Percentiles rank a stretch among this genome's conserved stretches.
phyloP scores from a whole-genome alignment of 2,113 vertebrate species.

The Murina feae region DNA sequence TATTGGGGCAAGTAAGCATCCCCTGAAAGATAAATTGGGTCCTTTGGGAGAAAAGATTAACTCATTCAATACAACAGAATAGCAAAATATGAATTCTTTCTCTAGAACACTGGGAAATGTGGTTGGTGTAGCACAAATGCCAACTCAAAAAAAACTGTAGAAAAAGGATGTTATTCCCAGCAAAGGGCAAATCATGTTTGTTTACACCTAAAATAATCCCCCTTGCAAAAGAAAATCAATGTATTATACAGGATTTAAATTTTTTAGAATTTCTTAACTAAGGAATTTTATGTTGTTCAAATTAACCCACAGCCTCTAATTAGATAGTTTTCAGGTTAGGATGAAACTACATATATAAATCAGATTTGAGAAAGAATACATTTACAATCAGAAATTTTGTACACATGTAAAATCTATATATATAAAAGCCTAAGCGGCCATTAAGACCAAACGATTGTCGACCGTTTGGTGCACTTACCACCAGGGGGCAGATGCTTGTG shows the following conservation, averaged over 20 bases:
- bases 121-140: neutral
- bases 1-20: neutral
- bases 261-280: conserved; percentile 10
- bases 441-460: too few species aligned
- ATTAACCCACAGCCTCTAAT: conserved; percentile 4
- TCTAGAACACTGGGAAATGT: neutral
- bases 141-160: conserved; percentile 4
- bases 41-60: neutral
- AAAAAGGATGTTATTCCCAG: neutral
- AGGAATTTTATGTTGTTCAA: conserved; percentile 3
- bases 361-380: neutral
- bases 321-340: neutral
- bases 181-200: neutral
- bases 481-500: too few species aligned
- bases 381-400: neutral
- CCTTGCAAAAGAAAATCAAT: neutral
- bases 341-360: neutral
- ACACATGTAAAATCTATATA: neutral
- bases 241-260: neutral
- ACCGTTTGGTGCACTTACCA: too few species aligned
- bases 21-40: neutral
- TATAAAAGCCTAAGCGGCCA: too few species aligned
- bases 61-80: neutral
- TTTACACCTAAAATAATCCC: neutral
- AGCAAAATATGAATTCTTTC: conserved; percentile 10